A percentile compares a stretch with the other conserved stretches of the same genome.
Conservation (phyloP, 2,888 invertebrate genomes). For the Endotricha flammealis region DNA sequence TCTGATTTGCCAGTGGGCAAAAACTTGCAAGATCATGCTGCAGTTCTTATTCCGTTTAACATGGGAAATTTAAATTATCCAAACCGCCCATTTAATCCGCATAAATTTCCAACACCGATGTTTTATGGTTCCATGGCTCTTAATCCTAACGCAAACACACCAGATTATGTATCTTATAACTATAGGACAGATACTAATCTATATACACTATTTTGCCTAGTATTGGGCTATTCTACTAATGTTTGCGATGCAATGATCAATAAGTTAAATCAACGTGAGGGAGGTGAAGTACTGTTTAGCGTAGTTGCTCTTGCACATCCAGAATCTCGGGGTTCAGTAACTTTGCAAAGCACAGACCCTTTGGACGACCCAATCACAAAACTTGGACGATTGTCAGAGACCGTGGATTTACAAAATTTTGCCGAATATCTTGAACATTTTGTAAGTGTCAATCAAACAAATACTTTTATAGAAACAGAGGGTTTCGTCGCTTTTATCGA, state of each 20-base stretch:
- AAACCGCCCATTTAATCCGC: constrained; percentile 2
- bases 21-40: constrained; percentile 38
- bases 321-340: constrained; percentile 11
- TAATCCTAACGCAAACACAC: constrained; percentile 11
- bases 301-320: constrained; percentile 2
- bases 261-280: not conserved
- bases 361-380: constrained; percentile 9
- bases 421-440: constrained; percentile 4
- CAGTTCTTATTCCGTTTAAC: constrained; percentile 10
- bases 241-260: not conserved
- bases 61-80: constrained; percentile 6
- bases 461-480: not conserved
- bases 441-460: not conserved
- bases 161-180: not conserved
- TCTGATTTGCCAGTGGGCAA: constrained; percentile 43
- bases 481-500: constrained; percentile 7
- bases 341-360: constrained; percentile 8
- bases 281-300: constrained; percentile 6
- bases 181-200: not conserved
- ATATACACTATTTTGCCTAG: not conserved
- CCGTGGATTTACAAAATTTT: constrained; percentile 7
- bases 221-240: not conserved
- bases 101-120: constrained; percentile 9
- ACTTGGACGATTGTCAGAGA: constrained; percentile 8
- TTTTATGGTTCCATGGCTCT: constrained; percentile 52